These are phyloP conservation scores for Nysson spinosus DNA, from an alignment of 2,888 invertebrate genomes.

Conservation along the genomic window DNA sequence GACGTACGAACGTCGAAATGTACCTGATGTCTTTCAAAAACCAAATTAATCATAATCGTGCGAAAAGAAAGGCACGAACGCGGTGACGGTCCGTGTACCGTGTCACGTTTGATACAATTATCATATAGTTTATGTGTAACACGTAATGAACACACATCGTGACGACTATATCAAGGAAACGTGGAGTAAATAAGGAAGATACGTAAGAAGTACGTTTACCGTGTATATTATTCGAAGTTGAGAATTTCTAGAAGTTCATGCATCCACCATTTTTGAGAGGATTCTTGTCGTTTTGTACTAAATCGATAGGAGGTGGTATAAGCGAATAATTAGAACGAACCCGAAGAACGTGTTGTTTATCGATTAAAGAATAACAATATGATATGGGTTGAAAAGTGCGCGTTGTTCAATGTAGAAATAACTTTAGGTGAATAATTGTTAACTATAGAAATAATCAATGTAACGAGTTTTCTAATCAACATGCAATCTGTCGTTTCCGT, in stretches of 20 bases:
- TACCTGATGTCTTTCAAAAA: constrained; percentile 64
- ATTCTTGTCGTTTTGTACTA: constrained; percentile 13
- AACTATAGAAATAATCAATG: constrained; percentile 4
- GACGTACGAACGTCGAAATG: constrained; percentile 55
- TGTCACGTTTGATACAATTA: constrained; percentile 32
- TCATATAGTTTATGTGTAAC: constrained; percentile 29
- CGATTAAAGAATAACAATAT: too few relatives aligned
- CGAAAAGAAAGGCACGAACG: neutral
- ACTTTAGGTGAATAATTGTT: constrained; percentile 30
- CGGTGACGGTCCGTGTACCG: too few relatives aligned
- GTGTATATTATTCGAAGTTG: neutral
- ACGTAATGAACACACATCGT: constrained; percentile 23
- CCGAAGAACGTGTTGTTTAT: too few relatives aligned
- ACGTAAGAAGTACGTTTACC: neutral
- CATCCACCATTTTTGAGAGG: neutral
- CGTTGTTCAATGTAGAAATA: constrained; percentile 5
- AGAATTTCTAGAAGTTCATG: constrained; percentile 1
- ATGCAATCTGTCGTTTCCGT: constrained; percentile 10
- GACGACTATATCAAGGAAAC: constrained; percentile 16
- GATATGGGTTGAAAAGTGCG: neutral
- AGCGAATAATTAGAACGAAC: too few relatives aligned
- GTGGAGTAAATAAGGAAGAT: neutral
- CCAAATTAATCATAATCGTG: constrained; percentile 42
- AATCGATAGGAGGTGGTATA: neutral
- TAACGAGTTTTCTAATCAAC: constrained; percentile 15